Evolutionary conservation across 2,797 vertebrate species (phyloP).

Genomic region (Ceryle rudis): DNA sequence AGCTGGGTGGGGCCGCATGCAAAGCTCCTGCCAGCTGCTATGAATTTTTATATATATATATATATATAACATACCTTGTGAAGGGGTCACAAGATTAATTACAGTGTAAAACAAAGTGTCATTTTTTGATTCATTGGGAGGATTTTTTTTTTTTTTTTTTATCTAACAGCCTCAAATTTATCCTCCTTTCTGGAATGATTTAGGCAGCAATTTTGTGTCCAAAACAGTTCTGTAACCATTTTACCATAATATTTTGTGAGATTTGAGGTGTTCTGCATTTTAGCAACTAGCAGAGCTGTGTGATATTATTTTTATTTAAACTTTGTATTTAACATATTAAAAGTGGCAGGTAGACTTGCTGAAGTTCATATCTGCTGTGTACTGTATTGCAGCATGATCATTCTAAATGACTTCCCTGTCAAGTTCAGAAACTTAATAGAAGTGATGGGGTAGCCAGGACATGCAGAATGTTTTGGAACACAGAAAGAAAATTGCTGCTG

Average conservation of each 20-base stretch:
- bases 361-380: not conserved
- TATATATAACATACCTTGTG: not conserved
- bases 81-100: not conserved
- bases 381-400: accelerated
- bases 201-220: not conserved
- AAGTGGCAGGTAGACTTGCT: not conserved
- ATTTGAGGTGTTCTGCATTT: not conserved
- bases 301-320: not conserved
- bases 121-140: not conserved
- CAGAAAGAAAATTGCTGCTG: not conserved
- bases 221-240: not conserved
- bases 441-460: not conserved
- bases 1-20: not conserved
- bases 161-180: not conserved
- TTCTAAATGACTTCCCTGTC: not conserved
- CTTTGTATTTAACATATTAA: not conserved
- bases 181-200: not conserved
- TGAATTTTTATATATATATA: not conserved
- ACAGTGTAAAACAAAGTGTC: not conserved
- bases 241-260: not conserved
- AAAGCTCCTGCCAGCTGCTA: not conserved
- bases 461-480: not conserved
- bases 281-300: not conserved
- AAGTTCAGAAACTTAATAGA: not conserved
- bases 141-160: not conserved